Percentiles rank a stretch among this genome's conserved stretches.
Conservation (phyloP, 1,140 invertebrate species). For the Teleopsis dalmanni region DNA sequence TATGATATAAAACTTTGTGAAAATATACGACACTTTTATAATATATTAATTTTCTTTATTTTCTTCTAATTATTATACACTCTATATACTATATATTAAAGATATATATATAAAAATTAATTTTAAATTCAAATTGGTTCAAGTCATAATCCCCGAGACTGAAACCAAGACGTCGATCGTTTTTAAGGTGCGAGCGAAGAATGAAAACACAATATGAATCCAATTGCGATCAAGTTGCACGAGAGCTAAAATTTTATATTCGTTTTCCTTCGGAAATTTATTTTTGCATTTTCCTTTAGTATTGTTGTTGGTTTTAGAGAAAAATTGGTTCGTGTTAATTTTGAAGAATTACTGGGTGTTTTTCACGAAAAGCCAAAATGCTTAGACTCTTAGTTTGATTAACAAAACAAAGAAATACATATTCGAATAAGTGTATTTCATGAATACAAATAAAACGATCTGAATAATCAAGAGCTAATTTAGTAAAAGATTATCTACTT, state of each 20-base stretch:
- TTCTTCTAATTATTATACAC: slow-evolving; percentile 23
- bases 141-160: slow-evolving; percentile 78
- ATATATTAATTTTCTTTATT: slow-evolving; percentile 21
- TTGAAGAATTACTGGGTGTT: too few relatives aligned
- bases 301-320: too few relatives aligned
- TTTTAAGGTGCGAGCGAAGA: slow-evolving; percentile 74
- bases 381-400: too few relatives aligned
- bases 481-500: too few relatives aligned
- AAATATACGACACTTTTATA: slow-evolving; percentile 33
- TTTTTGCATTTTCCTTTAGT: background rate
- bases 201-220: slow-evolving; percentile 48
- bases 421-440: too few relatives aligned
- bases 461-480: too few relatives aligned
- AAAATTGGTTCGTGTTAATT: too few relatives aligned
- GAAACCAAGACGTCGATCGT: slow-evolving; percentile 82
- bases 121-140: slow-evolving; percentile 42
- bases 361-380: too few relatives aligned
- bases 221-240: slow-evolving; percentile 39
- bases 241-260: slow-evolving; percentile 10
- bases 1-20: slow-evolving; percentile 12
- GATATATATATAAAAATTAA: slow-evolving; percentile 6
- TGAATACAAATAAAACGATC: too few relatives aligned
- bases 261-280: background rate
- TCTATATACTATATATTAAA: slow-evolving; percentile 8
- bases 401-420: too few relatives aligned